These are phyloP conservation scores for Leptestheria dahalacensis DNA, from an alignment of 1,140 invertebrate genomes.

Conservation along the genomic window DNA sequence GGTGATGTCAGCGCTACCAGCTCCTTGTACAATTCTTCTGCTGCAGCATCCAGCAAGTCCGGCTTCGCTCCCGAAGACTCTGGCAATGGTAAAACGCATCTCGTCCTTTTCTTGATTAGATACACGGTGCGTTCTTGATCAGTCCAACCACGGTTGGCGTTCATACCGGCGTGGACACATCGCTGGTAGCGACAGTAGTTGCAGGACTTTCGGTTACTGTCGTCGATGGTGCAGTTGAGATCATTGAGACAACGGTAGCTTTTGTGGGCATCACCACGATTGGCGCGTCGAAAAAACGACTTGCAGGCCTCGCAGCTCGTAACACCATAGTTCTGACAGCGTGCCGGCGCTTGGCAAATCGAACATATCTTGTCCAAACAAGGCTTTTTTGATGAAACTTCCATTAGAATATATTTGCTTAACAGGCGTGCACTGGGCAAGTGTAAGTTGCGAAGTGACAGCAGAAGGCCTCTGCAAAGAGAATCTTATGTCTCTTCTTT, in stretches of 20 bases:
- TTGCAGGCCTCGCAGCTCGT: not conserved
- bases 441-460: no score
- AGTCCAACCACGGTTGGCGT: not conserved
- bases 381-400: not conserved
- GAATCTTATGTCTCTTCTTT: no score
- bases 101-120: no score
- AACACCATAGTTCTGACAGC: not conserved
- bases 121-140: not conserved
- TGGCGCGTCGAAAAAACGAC: not conserved
- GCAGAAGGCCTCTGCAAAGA: no score
- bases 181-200: not conserved
- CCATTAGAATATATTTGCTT: not conserved
- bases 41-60: not conserved
- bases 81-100: not conserved
- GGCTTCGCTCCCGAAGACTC: not conserved
- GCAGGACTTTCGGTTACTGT: not conserved
- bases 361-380: not conserved
- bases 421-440: no score
- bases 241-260: not conserved
- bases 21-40: not conserved
- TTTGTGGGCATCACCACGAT: not conserved
- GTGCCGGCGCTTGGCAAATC: not conserved
- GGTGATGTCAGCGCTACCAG: not conserved
- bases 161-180: not conserved
- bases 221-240: not conserved